Percentiles rank a stretch among this genome's conserved stretches.
Evolutionary conservation across 2,888 invertebrate genomes (phyloP).

Genomic region (Tipula helvola): DNA sequence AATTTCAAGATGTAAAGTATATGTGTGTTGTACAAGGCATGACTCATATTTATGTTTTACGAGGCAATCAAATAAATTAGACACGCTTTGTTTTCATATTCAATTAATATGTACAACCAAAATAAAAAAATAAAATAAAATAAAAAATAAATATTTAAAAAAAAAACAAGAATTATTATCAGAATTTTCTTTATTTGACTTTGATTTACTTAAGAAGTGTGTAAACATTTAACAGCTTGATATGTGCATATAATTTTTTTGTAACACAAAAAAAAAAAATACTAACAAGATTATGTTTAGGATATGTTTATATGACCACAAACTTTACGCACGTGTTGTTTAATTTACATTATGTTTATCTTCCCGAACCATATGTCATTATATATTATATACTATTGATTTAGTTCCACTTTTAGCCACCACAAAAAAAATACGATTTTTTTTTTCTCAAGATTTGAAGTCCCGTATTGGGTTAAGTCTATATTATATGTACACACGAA

Average conservation of each 20-base stretch:
- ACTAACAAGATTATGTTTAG: not conserved
- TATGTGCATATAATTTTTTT: not conserved
- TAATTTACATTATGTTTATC: not conserved
- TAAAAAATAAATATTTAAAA: not conserved
- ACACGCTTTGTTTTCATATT: slow-evolving; percentile 4
- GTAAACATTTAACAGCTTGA: not conserved
- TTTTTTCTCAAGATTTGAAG: not conserved
- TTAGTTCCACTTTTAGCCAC: not conserved
- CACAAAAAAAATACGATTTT: not conserved
- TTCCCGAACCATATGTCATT: not conserved
- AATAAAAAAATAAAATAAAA: not conserved
- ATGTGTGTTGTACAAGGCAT: not conserved
- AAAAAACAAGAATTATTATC: not conserved
- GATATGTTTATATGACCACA: not conserved
- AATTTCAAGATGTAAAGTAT: not conserved
- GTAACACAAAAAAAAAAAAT: not conserved
- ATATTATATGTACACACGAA: not conserved
- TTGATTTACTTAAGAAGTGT: not conserved
- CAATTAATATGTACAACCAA: not conserved
- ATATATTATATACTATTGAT: not conserved
- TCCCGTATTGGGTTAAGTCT: not conserved
- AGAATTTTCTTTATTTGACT: not conserved
- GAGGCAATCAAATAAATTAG: not conserved
- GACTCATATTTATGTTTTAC: not conserved
- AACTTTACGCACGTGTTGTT: not conserved